Evolutionary conservation across 2,888 invertebrate genomes (phyloP), one percentile per base, ranked within the genome.

Genomic region (Stenodema calcarata): DNA sequence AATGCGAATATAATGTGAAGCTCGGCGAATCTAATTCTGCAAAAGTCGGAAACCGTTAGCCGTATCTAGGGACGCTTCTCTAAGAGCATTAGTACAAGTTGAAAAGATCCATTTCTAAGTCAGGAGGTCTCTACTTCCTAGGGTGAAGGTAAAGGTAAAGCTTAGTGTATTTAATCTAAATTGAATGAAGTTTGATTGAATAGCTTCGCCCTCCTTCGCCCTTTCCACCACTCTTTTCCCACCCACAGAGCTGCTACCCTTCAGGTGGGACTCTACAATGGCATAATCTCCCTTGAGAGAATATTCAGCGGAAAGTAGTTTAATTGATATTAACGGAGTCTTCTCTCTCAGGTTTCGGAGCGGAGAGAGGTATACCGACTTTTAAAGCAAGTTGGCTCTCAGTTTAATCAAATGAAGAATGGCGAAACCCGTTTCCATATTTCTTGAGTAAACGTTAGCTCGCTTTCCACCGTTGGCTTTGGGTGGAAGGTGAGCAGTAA

Each of bases 161-260:
- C 78, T 78, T 78, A 78, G 78, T 82, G 54, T 62, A 69, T 28
- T 69, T 82, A 82, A 69, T 82, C 82, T 69, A 69, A 82, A 82
- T 69, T 82, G 82, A 82, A 82, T 82, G 82, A 82, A 82, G 82
- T 82, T 82, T 82, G 82, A 82, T 82, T 82, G 69, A 82, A 82
- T 82, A 69, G 82, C 82, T 35, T 18, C 27, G 80, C n/a, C 23
- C 23, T 7, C 41, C 23, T 42, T 12, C 44, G n/a, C 42, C 23
- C 76, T 35, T 35, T 1, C 27, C 23, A 11, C 44, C 42, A 44
- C 44, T 78, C 44, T 44, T 78, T 78, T 0, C 78, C 35, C 35
- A 42, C 23, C 54, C 42, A 16, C 18, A 11, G 62, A 23, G 69
- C 69, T 28, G 16, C 2, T 4, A 4, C 28, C 47, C 54, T 80